phyloP scores from a whole-genome alignment of 2,888 invertebrate species.

The Nipponacmea schrenckii region DNA sequence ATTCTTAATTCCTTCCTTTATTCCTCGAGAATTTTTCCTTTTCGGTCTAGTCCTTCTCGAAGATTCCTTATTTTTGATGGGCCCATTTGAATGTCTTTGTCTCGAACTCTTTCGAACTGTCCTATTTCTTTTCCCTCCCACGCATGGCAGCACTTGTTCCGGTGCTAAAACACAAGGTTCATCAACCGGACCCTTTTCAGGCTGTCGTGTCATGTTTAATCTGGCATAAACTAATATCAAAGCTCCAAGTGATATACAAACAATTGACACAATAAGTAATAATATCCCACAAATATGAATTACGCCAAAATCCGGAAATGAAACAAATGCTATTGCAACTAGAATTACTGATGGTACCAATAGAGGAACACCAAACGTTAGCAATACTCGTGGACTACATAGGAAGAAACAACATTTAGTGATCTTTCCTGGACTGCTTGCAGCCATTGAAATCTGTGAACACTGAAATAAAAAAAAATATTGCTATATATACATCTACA shows the following conservation, averaged over 20 bases:
- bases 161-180: not conserved
- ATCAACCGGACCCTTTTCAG: not conserved
- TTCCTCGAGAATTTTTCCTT: not conserved
- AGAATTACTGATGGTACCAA: constrained; percentile 12
- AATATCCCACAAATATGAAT: constrained; percentile 18
- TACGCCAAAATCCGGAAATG: constrained; percentile 5
- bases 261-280: constrained; percentile 9
- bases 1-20: not conserved
- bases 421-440: not conserved
- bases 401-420: not conserved
- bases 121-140: not conserved
- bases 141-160: not conserved
- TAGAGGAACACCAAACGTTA: constrained; percentile 16
- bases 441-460: not conserved
- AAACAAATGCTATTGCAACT: constrained; percentile 11
- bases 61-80: not conserved
- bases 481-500: too few relatives aligned
- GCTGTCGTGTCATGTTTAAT: not conserved
- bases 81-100: not conserved
- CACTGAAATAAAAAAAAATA: too few relatives aligned
- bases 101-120: not conserved
- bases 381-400: constrained; percentile 9
- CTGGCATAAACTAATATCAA: not conserved
- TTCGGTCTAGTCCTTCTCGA: not conserved
- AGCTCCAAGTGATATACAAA: constrained; percentile 11